Evolutionary conservation across 2,113 vertebrate genomes (phyloP), one percentile per base, ranked within the genome.

Genomic region (Cyphomyrus discorhynchus): DNA sequence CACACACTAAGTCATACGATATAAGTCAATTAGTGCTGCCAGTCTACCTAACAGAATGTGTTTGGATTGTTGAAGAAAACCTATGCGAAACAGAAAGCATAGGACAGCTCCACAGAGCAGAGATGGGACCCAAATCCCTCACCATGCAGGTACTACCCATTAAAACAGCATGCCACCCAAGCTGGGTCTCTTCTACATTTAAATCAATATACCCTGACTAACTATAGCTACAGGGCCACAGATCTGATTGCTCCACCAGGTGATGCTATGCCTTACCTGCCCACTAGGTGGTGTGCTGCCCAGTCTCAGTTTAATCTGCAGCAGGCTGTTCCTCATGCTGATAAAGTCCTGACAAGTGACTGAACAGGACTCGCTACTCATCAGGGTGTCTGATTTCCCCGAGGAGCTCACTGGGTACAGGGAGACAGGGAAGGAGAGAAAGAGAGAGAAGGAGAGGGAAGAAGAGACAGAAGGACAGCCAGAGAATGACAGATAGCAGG

Each of bases 291-390:
- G 95, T 45, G 93, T 82, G 89, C 92, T 94, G 88, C 93, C 95
- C 92, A 96, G 91, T 85, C 89, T 91, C 13, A 95, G 94, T 89
- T 95, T 95, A 1, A 96, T 92, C 92, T 96, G 95, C 88, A 94
- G 92, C 66, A 96, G 66, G 86, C 90, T 96, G 92, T 91, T 96
- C 88, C 94, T 96, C 95, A 96, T 96, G 92, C 89, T 95, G 24
- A 93, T 91, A 89, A 96, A 95, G 66, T 96, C 96, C 90, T 95
- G 95, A 88, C 96, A 96, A 91, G 95, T 96, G 91, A 96, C 93
- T 0, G 95, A 95, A 88, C 96, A 96, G 86, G 94, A 94, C 4
- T 93, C 94, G 19, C 95, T 90, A 11, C 95, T 96, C 96, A 96
- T 96, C 93, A 95, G 91, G 35, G 95, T 94, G 88, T 96, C 94